These are phyloP conservation scores for Oreochromis grahami DNA, from an alignment of 2,797 vertebrate species.

Conservation along the genomic window DNA sequence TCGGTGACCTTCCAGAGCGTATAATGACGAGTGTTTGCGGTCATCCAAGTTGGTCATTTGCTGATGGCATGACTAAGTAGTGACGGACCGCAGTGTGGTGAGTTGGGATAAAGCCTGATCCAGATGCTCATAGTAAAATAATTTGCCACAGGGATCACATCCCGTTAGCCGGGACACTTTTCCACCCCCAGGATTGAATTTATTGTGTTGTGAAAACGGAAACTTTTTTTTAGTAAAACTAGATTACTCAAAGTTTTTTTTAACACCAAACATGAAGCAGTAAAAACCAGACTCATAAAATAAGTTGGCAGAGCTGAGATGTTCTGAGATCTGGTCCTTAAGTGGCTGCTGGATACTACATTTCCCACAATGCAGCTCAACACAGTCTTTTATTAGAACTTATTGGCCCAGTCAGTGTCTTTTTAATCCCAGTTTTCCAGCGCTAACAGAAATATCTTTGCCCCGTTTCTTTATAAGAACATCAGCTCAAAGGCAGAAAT, in stretches of 20 bases:
- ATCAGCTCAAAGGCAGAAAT: not conserved
- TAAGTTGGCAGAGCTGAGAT: not conserved
- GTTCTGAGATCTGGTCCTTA: not conserved
- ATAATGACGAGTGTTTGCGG: conserved; percentile 37
- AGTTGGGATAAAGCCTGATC: conserved; percentile 24
- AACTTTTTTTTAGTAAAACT: not conserved
- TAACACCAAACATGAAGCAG: not conserved
- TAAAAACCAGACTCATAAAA: not conserved
- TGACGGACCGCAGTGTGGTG: conserved; percentile 21
- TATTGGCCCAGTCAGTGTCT: not conserved
- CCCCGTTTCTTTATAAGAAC: not conserved
- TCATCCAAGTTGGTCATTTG: conserved; percentile 29
- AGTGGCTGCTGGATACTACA: not conserved
- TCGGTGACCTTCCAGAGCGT: conserved; percentile 29
- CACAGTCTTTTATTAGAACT: not conserved
- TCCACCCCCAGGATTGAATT: conserved; percentile 10
- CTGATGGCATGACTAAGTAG: conserved; percentile 13
- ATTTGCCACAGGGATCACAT: conserved; percentile 28
- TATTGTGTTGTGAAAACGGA: not conserved
- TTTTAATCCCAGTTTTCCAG: not conserved
- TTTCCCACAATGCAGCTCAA: not conserved
- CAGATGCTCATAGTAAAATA: conserved; percentile 40
- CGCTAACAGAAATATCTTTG: not conserved
- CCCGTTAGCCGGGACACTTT: not conserved
- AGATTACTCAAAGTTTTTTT: not conserved